A percentile compares a stretch with the other conserved stretches of the same genome.
Evolutionary conservation across 2,888 invertebrate genomes (phyloP).

Genomic region (Xanthia icteritia): DNA sequence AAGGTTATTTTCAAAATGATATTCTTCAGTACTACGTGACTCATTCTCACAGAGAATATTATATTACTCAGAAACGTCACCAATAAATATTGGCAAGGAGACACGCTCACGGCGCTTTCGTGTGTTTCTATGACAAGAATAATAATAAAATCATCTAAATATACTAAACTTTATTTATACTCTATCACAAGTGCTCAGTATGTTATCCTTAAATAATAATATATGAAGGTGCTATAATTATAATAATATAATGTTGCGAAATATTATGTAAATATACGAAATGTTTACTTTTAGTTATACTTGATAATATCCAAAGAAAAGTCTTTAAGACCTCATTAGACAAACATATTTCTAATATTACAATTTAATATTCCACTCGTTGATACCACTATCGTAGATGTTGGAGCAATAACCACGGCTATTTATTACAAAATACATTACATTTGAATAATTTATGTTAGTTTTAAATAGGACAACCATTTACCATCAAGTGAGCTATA

Average conservation of each 20-base stretch:
- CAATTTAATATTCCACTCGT: conserved; percentile 9
- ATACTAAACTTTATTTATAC: conserved; percentile 49
- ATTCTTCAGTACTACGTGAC: conserved; percentile 40
- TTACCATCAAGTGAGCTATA: conserved; percentile 60
- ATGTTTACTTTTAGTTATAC: neutral
- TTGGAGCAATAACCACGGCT: conserved; percentile 24
- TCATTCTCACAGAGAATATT: conserved; percentile 57
- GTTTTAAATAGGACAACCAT: conserved; percentile 56
- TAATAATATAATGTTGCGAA: neutral
- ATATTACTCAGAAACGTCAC: conserved; percentile 50
- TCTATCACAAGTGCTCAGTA: conserved; percentile 57
- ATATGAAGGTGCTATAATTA: conserved; percentile 16
- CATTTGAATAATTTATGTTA: conserved; percentile 45
- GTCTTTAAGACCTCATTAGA: neutral
- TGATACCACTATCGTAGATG: conserved; percentile 4
- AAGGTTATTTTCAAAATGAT: conserved; percentile 15
- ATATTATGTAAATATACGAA: neutral
- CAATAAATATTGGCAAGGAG: conserved; percentile 57
- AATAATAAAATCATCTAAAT: conserved; percentile 46
- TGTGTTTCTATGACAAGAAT: conserved; percentile 26
- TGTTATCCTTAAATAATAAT: conserved; percentile 31
- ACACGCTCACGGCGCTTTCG: conserved; percentile 5
- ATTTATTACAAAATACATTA: conserved; percentile 44
- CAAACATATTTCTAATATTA: neutral
- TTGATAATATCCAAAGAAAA: neutral